These are phyloP conservation scores for Panagrolaimus sp. DNA, from an alignment of 1,140 invertebrate genomes.

Conservation along the genomic window DNA sequence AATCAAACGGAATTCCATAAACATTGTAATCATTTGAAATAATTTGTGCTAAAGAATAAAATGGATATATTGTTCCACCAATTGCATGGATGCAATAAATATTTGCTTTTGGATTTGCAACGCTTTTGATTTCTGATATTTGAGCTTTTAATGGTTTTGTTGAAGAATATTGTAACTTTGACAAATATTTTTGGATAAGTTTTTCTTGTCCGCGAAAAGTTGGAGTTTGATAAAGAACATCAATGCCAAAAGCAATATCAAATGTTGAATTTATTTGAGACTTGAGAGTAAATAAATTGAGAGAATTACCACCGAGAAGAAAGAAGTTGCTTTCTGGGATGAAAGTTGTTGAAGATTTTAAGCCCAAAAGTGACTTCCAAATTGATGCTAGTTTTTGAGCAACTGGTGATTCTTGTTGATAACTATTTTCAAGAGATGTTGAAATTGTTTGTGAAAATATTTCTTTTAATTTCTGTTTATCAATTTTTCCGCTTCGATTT, in stretches of 20 bases:
- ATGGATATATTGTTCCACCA: conserved; percentile 1
- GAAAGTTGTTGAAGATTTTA: background rate
- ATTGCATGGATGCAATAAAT: conserved; percentile 2
- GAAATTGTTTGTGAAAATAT: too few relatives aligned
- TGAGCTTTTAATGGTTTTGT: background rate
- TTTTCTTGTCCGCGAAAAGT: background rate
- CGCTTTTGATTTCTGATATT: background rate
- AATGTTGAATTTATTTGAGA: background rate
- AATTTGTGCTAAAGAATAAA: background rate
- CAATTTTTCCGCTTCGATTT: too few relatives aligned
- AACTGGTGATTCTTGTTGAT: too few relatives aligned
- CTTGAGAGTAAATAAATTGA: background rate
- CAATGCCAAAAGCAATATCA: background rate
- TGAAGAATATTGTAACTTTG: background rate
- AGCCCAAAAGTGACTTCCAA: background rate
- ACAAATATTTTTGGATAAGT: background rate
- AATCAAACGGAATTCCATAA: conserved; percentile 3
- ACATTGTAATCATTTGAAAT: background rate
- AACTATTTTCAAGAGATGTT: too few relatives aligned
- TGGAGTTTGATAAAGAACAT: background rate
- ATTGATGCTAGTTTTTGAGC: background rate
- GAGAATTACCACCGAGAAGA: background rate
- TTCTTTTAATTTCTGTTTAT: too few relatives aligned
- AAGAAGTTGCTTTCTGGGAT: background rate
- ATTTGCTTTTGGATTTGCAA: background rate